Conservation (phyloP, 2,888 invertebrate species). For the Plusia festucae region DNA sequence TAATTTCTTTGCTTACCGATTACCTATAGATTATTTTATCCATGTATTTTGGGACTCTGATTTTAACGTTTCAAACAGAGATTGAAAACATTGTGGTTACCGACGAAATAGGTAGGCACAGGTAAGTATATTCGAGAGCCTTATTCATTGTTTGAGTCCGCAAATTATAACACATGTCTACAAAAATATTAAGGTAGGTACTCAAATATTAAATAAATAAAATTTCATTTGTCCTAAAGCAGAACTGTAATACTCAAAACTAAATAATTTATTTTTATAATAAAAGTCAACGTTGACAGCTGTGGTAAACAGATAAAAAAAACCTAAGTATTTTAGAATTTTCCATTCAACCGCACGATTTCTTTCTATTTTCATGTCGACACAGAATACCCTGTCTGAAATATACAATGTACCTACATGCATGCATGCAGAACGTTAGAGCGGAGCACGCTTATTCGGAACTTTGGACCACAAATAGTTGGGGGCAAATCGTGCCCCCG, state of each 20-base stretch:
- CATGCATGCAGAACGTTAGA: constrained; percentile 31
- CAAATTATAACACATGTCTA: no score
- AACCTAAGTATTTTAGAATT: background rate
- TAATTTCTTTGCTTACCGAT: constrained; percentile 45
- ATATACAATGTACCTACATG: constrained; percentile 21
- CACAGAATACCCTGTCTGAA: constrained; percentile 18
- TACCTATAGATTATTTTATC: constrained; percentile 1
- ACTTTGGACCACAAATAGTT: constrained; percentile 67
- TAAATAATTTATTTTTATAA: background rate
- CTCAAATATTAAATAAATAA: no score
- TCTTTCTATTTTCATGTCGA: constrained; percentile 11
- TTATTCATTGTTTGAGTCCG: no score
- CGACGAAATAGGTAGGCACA: no score
- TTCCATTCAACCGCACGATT: background rate
- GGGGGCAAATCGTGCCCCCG: constrained; percentile 64
- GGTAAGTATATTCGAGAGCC: no score
- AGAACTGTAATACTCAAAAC: background rate
- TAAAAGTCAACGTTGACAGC: background rate
- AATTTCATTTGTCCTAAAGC: no score
- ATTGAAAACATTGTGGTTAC: no score
- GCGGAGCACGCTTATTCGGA: constrained; percentile 46
- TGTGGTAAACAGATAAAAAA: background rate
- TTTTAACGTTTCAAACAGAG: no score
- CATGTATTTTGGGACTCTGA: no score
- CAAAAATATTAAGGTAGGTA: no score